Evolutionary conservation across 1,140 invertebrate genomes (phyloP).

Genomic region (Sminthurides bifidus): DNA sequence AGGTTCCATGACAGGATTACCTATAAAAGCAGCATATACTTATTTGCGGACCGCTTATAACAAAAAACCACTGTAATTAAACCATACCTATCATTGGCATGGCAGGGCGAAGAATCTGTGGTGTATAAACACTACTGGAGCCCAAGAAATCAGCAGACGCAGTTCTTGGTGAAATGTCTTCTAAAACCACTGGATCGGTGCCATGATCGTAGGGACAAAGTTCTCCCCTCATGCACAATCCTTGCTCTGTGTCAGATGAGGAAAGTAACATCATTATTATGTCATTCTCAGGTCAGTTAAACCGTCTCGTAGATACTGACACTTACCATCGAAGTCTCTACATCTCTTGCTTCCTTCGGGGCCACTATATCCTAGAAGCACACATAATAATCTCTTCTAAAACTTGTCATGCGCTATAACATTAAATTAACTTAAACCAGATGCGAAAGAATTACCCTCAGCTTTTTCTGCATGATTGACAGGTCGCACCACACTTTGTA

Average conservation of each 20-base stretch:
- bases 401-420: not conserved
- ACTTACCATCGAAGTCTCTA: conserved; percentile 43
- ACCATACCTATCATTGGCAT: conserved; percentile 11
- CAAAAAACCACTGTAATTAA: not conserved
- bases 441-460: conserved; percentile 10
- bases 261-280: not conserved
- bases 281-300: not conserved
- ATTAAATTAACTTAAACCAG: not conserved
- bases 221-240: conserved; percentile 89
- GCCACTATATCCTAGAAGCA: conserved; percentile 7
- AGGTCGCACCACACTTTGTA: conserved; percentile 13
- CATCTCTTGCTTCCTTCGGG: conserved; percentile 34
- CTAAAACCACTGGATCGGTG: conserved; percentile 80
- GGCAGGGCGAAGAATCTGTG: conserved; percentile 13
- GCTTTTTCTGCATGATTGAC: conserved; percentile 13
- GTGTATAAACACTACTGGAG: conserved; percentile 1
- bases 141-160: conserved; percentile 1
- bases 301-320: not conserved
- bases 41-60: not conserved
- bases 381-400: not conserved
- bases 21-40: conserved; percentile 32
- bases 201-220: conserved; percentile 93
- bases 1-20: conserved; percentile 62
- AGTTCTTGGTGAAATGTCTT: conserved; percentile 44
- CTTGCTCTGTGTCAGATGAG: conserved; percentile 55